Evolutionary conservation across 2,888 invertebrate genomes (phyloP), one percentile per base, ranked within the genome.

Genomic region (Stenoptilia bipunctidactyla): DNA sequence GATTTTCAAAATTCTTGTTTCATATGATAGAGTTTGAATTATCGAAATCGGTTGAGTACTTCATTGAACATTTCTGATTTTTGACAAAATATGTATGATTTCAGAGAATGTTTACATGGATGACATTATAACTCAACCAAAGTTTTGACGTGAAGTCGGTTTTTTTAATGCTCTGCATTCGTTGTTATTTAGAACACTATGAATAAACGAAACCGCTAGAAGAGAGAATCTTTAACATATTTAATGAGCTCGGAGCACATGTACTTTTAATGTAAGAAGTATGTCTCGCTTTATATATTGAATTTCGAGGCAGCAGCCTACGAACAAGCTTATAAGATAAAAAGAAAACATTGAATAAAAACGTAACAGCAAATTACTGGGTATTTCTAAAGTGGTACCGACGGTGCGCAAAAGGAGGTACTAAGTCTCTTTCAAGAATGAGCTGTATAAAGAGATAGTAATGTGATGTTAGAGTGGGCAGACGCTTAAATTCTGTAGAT

Each of bases 401-500:
- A 5, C 20, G 20, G 20, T 20, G 20, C 20, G 39, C 43, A 43
- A 51, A 53, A 55, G 46, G 49, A 56, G 53, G 55, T 9, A 12
- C 30, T 30, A 56, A 56, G 51, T 47, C 49, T 45, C 45, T 51
- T 48, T 47, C 20, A 44, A 47, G 43, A 55, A 53, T 49, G 51
- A 53, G 53, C 47, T 54, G 53, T 56, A 61, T 59, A 65, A 65
- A 64, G 20, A 61, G 51, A 48, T 44, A 64, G 62, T 63, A 68
- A 66, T 61, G 60, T 61, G 56, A 66, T 58, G 63, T 63, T 62
- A 58, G 56, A 68, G 65, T 61, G 65, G 68, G 65, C 61, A 69
- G 66, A 66, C 65, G 60, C 66, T 73, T 70, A 71, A 69, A 72
- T 70, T 70, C 64, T 65, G 59, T 56, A 77, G 74, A 72, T 73